Evolutionary conservation across 2,888 invertebrate species (phyloP).

Genomic region (Synanthedon andrenaeformis): DNA sequence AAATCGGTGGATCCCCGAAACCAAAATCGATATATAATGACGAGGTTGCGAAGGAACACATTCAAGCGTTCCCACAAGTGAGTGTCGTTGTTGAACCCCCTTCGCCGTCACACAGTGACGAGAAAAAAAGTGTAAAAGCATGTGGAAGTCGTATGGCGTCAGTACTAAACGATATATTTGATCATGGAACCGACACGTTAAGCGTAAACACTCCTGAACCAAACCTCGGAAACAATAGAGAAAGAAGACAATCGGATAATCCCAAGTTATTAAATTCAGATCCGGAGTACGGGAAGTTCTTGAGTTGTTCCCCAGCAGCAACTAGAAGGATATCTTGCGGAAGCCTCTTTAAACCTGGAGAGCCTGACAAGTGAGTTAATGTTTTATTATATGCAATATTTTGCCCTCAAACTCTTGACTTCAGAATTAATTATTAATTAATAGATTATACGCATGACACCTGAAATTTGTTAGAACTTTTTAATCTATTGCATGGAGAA

Average conservation of each 20-base stretch:
- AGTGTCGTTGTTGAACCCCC: conserved; percentile 82
- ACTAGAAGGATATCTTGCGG: conserved; percentile 92
- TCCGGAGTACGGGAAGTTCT: conserved; percentile 73
- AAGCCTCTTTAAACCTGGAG: conserved; percentile 83
- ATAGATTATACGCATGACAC: too few relatives aligned
- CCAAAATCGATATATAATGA: background rate
- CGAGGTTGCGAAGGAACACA: conserved; percentile 9
- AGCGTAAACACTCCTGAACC: conserved; percentile 58
- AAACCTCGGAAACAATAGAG: conserved; percentile 51
- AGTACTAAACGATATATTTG: conserved; percentile 54
- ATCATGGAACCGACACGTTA: conserved; percentile 52
- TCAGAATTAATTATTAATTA: too few relatives aligned
- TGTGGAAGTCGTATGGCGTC: conserved; percentile 58
- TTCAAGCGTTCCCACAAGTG: conserved; percentile 71
- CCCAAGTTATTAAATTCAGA: conserved; percentile 74
- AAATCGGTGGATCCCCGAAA: background rate
- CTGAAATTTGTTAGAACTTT: too few relatives aligned
- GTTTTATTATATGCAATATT: background rate
- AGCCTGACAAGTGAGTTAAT: conserved; percentile 69
- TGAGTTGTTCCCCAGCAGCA: conserved; percentile 85
- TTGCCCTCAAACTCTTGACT: too few relatives aligned
- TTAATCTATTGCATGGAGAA: too few relatives aligned
- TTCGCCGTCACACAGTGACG: conserved; percentile 76
- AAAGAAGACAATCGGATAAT: conserved; percentile 67
- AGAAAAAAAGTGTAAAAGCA: conserved; percentile 53